These are phyloP conservation scores for Micromys minutus DNA, from an alignment of 2,113 vertebrate species.

Conservation along the genomic window DNA sequence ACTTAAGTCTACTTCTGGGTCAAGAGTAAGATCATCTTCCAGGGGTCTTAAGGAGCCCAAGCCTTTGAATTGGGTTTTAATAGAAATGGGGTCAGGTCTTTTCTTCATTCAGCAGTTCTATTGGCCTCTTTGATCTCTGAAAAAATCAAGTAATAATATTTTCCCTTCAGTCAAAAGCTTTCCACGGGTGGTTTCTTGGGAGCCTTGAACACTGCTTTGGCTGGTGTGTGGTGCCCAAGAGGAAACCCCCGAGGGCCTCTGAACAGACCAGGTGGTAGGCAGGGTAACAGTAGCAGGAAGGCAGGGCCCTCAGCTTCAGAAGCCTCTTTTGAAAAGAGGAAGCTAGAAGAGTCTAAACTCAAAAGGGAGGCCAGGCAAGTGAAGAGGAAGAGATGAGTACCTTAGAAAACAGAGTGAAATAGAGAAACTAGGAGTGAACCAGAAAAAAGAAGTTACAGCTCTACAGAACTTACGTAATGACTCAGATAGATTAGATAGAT, in stretches of 20 bases:
- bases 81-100: background rate
- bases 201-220: background rate
- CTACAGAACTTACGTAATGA: background rate
- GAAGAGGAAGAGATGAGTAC: background rate
- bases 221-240: background rate
- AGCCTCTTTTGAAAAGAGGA: background rate
- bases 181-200: background rate
- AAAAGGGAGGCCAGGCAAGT: background rate
- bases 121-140: conserved; percentile 49
- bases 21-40: conserved; percentile 14
- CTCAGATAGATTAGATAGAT: too few species aligned
- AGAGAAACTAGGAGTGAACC: background rate
- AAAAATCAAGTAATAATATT: background rate
- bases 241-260: background rate
- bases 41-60: background rate
- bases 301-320: background rate
- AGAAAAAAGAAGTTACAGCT: background rate
- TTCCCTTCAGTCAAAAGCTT: background rate
- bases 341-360: background rate
- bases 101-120: background rate
- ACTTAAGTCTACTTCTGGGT: background rate
- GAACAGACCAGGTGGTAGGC: background rate
- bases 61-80: conserved; percentile 27
- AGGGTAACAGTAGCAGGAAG: background rate
- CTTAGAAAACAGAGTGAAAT: background rate